Evolutionary conservation across 35 echinoderm and acorn worm species (phyloP).

Genomic region (Heliocidaris tuberculata): DNA sequence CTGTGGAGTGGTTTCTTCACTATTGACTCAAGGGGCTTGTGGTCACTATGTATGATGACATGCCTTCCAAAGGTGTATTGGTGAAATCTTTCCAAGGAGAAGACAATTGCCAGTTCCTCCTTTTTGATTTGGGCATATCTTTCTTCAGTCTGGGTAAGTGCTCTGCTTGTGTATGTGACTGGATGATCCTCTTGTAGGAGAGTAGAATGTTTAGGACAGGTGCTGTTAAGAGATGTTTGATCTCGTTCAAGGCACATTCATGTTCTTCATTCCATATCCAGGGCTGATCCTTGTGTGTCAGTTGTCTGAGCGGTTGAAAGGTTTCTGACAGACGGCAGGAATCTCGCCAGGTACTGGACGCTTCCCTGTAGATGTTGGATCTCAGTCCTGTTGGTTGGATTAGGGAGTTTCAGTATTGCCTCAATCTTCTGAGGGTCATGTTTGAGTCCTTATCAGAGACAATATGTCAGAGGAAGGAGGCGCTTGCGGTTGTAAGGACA

Average conservation of each 20-base stretch:
- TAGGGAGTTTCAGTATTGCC: conserved; percentile 47
- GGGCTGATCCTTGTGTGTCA: background rate
- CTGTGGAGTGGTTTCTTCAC: conserved; percentile 62
- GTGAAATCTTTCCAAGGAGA: conserved; percentile 58
- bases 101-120: conserved; percentile 57
- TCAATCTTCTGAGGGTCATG: conserved; percentile 50
- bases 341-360: conserved; percentile 58
- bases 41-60: conserved; percentile 54
- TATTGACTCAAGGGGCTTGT: conserved; percentile 69
- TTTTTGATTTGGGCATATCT: conserved; percentile 67
- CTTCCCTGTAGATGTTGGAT: conserved; percentile 40
- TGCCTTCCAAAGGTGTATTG: conserved; percentile 69
- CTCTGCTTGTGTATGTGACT: conserved; percentile 56
- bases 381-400: conserved; percentile 40
- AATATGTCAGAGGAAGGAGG: conserved; percentile 44
- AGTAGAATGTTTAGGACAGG: conserved; percentile 49
- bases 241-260: conserved; percentile 24
- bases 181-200: conserved; percentile 69
- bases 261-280: conserved; percentile 44
- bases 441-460: conserved; percentile 47
- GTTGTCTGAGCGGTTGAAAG: conserved; percentile 29
- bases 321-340: conserved; percentile 53
- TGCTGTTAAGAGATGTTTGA: conserved; percentile 22
- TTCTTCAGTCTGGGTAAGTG: conserved; percentile 65
- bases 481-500: background rate